These are phyloP conservation scores for Stegastes partitus DNA, from an alignment of 2,113 vertebrate species.

Conservation along the genomic window DNA sequence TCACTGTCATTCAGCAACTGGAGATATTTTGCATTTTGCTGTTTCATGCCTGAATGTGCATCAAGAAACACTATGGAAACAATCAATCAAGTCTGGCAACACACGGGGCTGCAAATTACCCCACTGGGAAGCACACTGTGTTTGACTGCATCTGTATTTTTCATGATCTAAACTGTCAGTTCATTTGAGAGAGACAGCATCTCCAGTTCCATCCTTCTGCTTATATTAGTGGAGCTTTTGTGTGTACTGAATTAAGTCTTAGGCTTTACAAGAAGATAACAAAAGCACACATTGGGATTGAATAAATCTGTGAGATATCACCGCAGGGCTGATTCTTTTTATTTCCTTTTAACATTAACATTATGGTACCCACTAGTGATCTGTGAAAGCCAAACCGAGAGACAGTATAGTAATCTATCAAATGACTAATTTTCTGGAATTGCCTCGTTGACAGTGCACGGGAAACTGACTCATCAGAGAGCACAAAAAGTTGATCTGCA, in stretches of 20 bases:
- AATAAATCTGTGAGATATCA: slow-evolving; percentile 9
- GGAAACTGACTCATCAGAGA: slow-evolving; percentile 14
- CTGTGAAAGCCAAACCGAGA: no score
- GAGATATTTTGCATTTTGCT: slow-evolving; percentile 40
- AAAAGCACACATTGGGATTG: not conserved
- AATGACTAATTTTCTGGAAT: slow-evolving; percentile 11
- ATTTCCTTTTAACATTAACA: no score
- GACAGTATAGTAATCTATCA: not conserved
- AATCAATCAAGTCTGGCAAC: slow-evolving; percentile 65
- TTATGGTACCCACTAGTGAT: no score
- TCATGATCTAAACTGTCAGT: slow-evolving; percentile 58
- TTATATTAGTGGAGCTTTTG: not conserved
- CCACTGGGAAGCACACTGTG: slow-evolving; percentile 45
- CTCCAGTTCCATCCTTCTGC: not conserved
- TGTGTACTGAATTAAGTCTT: not conserved
- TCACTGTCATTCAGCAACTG: slow-evolving; percentile 43
- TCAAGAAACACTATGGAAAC: slow-evolving; percentile 59
- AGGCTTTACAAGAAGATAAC: slow-evolving; percentile 13
- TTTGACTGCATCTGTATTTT: slow-evolving; percentile 54
- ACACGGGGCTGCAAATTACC: slow-evolving; percentile 61
- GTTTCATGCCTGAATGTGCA: slow-evolving; percentile 49
- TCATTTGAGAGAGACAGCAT: slow-evolving; percentile 15
- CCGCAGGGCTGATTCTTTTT: no score
- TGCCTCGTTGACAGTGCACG: not conserved
- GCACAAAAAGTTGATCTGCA: slow-evolving; percentile 30